These are phyloP conservation scores for Stegastes partitus DNA, from an alignment of 2,113 vertebrate species.

Conservation along the genomic window DNA sequence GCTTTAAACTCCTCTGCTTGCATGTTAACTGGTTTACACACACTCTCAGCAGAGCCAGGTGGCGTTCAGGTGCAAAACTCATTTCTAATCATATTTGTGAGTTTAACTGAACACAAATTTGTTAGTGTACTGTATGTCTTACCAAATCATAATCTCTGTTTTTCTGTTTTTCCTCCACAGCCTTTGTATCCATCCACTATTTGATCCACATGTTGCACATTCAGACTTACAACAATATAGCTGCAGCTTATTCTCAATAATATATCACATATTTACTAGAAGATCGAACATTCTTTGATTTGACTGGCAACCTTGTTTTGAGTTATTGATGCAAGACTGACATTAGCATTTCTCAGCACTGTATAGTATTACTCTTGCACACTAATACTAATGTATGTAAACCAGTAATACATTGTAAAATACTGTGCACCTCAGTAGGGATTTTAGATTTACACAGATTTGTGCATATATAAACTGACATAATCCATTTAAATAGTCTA, in stretches of 20 bases:
- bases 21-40: conserved; percentile 7
- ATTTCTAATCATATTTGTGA: conserved; percentile 11
- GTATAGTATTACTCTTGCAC: no score
- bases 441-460: no score
- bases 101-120: background rate
- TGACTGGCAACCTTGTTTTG: no score
- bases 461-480: no score
- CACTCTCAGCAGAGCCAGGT: background rate
- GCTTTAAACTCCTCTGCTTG: background rate
- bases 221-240: background rate
- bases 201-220: background rate
- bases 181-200: background rate
- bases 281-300: no score
- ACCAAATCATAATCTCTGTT: background rate
- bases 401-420: no score
- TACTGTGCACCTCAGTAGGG: no score
- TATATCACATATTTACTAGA: background rate
- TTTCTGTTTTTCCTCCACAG: background rate
- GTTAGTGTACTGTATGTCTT: background rate
- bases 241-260: background rate
- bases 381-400: no score
- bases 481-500: no score
- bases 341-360: no score
- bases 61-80: background rate
- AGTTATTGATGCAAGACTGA: no score